These are phyloP conservation scores for Strix aluco DNA, from an alignment of 2,113 vertebrate genomes.

Conservation along the genomic window DNA sequence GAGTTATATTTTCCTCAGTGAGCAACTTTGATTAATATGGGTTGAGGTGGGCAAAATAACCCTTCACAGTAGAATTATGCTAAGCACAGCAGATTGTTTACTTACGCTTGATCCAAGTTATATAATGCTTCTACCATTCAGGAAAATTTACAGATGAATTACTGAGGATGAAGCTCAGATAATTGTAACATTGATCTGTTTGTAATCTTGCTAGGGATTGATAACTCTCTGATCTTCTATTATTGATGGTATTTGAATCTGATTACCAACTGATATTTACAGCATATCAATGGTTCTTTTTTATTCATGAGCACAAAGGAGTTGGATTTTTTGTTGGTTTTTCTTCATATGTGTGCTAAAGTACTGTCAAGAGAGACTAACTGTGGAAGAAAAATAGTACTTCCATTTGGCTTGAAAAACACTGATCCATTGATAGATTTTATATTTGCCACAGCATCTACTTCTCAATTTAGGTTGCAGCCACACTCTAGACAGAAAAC, in stretches of 20 bases:
- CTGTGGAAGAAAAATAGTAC: background rate
- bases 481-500: background rate
- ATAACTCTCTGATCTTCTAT: background rate
- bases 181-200: background rate
- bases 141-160: background rate
- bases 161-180: background rate
- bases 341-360: background rate
- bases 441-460: background rate
- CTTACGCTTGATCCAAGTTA: background rate
- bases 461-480: background rate
- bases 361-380: background rate
- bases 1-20: background rate
- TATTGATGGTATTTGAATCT: background rate
- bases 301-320: background rate
- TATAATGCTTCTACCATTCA: background rate
- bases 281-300: background rate
- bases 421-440: background rate
- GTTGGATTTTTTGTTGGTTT: fast-evolving
- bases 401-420: background rate
- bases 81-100: background rate
- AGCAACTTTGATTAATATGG: background rate
- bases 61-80: background rate
- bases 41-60: background rate
- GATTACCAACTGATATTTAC: background rate
- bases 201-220: background rate